Percentiles rank a stretch among this genome's conserved stretches.
Conservation (phyloP, 2,113 vertebrate species). For the Equus przewalskii region DNA sequence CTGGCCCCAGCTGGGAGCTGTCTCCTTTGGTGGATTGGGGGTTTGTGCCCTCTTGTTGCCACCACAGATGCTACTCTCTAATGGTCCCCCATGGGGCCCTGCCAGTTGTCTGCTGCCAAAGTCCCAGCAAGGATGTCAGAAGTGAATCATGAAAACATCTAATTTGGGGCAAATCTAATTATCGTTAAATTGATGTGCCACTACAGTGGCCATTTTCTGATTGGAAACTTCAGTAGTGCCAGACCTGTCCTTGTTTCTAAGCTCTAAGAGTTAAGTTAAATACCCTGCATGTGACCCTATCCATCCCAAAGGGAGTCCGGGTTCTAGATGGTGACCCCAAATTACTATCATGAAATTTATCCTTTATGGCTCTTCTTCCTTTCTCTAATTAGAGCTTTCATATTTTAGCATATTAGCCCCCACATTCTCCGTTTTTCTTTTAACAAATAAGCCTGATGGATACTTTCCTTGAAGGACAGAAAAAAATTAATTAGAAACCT, state of each 20-base stretch:
- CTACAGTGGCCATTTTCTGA: not conserved
- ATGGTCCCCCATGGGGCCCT: not conserved
- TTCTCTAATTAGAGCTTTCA: not conserved
- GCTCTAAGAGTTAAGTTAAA: not conserved
- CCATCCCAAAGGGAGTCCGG: not conserved
- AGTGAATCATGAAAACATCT: not conserved
- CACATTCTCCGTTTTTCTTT: not conserved
- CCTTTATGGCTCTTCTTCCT: not conserved
- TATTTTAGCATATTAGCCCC: not conserved
- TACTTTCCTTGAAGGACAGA: not conserved
- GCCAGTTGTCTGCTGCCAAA: not conserved
- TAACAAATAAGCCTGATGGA: not conserved
- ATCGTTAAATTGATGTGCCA: not conserved
- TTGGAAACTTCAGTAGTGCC: not conserved
- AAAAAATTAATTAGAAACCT: not conserved
- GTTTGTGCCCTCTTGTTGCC: not conserved
- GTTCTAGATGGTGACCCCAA: not conserved
- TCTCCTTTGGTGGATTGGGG: not conserved
- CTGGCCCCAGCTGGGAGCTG: not conserved
- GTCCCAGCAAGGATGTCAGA: not conserved
- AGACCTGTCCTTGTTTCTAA: not conserved
- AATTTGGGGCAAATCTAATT: not conserved
- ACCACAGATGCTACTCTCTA: not conserved
- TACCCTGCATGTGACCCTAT: not conserved
- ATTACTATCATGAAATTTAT: constrained; percentile 16